Conservation (phyloP, 2,113 vertebrate species). For the Pelodiscus sinensis region DNA sequence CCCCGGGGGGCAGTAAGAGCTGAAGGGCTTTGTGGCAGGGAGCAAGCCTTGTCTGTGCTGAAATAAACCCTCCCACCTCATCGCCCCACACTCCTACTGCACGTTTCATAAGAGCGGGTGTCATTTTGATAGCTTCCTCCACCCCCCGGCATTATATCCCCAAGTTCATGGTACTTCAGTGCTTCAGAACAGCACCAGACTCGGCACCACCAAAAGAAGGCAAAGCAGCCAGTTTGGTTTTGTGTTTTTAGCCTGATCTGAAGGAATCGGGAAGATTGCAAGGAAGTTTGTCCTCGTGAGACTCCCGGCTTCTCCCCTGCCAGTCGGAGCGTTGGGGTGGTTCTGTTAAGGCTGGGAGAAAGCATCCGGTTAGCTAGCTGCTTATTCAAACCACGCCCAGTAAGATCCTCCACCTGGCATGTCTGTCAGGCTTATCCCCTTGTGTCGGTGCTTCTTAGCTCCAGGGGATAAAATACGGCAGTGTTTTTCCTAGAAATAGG, state of each 20-base stretch:
- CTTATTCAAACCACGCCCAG: background rate
- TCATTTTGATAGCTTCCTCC: background rate
- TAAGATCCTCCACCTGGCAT: background rate
- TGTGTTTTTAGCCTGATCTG: background rate
- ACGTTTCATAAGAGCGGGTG: background rate
- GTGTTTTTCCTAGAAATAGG: background rate
- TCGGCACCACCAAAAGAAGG: background rate
- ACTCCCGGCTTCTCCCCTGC: background rate
- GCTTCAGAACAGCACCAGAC: background rate
- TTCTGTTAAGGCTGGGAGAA: background rate
- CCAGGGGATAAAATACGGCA: background rate
- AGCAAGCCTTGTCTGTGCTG: background rate
- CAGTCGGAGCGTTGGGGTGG: background rate
- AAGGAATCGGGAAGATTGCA: background rate
- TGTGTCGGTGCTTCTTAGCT: background rate
- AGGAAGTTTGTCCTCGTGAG: background rate
- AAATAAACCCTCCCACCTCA: background rate
- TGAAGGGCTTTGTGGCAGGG: background rate
- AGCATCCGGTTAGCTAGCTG: background rate
- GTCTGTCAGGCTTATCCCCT: background rate
- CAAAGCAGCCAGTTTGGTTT: background rate
- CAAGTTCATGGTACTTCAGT: background rate
- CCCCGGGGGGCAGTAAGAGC: background rate
- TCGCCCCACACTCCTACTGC: background rate
- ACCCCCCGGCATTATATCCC: background rate